These are phyloP conservation scores for Phortica variegata DNA, from an alignment of 1,140 invertebrate genomes.

Conservation along the genomic window DNA sequence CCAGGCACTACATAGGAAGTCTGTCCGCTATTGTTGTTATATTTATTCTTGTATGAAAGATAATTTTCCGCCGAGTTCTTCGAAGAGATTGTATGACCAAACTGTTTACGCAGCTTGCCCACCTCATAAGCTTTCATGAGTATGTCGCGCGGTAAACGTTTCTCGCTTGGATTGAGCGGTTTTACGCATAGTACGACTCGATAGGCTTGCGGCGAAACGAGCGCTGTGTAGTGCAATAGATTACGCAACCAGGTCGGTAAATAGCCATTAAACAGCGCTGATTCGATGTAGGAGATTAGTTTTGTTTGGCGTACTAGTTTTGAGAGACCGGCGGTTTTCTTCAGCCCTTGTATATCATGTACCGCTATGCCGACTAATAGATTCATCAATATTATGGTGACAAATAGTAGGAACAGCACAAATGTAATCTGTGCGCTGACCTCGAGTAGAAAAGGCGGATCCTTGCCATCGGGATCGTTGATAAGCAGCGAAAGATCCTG, in stretches of 20 bases:
- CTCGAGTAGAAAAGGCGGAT: slow-evolving; percentile 65
- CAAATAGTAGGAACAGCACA: slow-evolving; percentile 72
- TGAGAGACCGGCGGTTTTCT: slow-evolving; percentile 73
- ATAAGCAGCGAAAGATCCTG: slow-evolving; percentile 70
- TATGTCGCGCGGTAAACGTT: slow-evolving; percentile 72
- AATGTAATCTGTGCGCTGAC: slow-evolving; percentile 74
- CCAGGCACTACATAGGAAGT: slow-evolving; percentile 58
- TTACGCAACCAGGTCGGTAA: slow-evolving; percentile 71
- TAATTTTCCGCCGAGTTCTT: slow-evolving; percentile 62
- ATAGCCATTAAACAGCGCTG: slow-evolving; percentile 70
- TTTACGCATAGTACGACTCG: slow-evolving; percentile 76
- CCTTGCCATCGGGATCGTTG: slow-evolving; percentile 65
- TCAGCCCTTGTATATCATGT: slow-evolving; percentile 75
- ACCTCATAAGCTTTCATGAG: slow-evolving; percentile 74
- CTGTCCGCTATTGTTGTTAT: slow-evolving; percentile 63
- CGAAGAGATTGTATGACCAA: slow-evolving; percentile 66
- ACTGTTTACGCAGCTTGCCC: slow-evolving; percentile 69
- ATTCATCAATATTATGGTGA: slow-evolving; percentile 82
- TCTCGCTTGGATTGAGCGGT: slow-evolving; percentile 77
- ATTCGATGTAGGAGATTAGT: slow-evolving; percentile 73
- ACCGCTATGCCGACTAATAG: slow-evolving; percentile 78
- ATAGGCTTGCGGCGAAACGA: slow-evolving; percentile 75
- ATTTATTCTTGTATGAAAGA: slow-evolving; percentile 63
- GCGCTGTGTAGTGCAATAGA: slow-evolving; percentile 70
- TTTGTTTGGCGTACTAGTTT: slow-evolving; percentile 78